phyloP scores from a whole-genome alignment of 1,140 invertebrate species.

The Sinella curviseta region DNA sequence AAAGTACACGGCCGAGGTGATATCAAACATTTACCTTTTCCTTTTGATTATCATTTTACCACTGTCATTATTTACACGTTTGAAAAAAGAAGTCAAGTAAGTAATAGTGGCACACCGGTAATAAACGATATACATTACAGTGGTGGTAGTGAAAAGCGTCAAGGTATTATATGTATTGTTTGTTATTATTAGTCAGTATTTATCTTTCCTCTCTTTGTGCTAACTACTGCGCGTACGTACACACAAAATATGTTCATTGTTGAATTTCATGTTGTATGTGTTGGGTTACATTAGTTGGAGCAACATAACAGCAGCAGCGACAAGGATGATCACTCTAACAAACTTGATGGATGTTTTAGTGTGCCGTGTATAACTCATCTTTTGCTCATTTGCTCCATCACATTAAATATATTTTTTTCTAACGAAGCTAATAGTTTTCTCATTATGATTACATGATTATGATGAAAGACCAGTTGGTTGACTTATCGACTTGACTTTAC shows the following conservation, averaged over 20 bases:
- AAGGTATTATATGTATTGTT: not conserved
- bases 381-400: not conserved
- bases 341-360: not conserved
- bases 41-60: not conserved
- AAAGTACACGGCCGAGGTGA: too few relatives aligned
- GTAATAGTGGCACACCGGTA: too few relatives aligned
- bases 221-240: too few relatives aligned
- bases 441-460: slow-evolving; percentile 25
- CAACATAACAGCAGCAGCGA: too few relatives aligned
- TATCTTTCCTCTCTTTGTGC: too few relatives aligned
- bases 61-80: slow-evolving; percentile 12
- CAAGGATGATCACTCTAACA: not conserved
- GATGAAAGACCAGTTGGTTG: slow-evolving; percentile 26
- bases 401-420: not conserved
- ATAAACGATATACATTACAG: slow-evolving; percentile 4
- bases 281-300: too few relatives aligned
- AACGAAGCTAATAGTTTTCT: slow-evolving; percentile 26
- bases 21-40: not conserved
- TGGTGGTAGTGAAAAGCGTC: not conserved
- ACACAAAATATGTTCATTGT: too few relatives aligned
- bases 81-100: too few relatives aligned
- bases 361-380: not conserved
- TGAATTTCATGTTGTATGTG: too few relatives aligned
- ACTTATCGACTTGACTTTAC: slow-evolving; percentile 21
- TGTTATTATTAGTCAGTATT: not conserved